Evolutionary conservation across 2,888 invertebrate species (phyloP).

Genomic region (Polyommatus iphigenia): DNA sequence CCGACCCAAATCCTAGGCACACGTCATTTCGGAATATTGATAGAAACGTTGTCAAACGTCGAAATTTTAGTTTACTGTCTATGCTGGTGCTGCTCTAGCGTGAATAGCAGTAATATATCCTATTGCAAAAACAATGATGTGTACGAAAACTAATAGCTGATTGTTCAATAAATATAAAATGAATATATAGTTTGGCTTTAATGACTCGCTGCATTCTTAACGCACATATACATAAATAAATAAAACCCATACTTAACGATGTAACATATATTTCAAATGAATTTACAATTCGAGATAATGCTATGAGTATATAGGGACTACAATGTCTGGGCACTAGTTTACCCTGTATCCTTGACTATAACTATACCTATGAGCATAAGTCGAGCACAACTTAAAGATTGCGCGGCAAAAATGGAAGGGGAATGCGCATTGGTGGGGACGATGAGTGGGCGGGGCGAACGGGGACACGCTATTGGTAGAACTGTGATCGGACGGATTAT

Average conservation of each 20-base stretch:
- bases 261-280: conserved; percentile 78
- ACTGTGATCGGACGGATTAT: neutral
- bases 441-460: too few relatives aligned
- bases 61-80: too few relatives aligned
- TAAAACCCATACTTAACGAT: conserved; percentile 74
- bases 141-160: too few relatives aligned
- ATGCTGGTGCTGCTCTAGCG: too few relatives aligned
- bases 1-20: too few relatives aligned
- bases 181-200: too few relatives aligned
- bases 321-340: conserved; percentile 38
- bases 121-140: too few relatives aligned
- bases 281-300: conserved; percentile 65
- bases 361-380: conserved; percentile 37
- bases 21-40: too few relatives aligned
- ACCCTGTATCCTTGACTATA: conserved; percentile 42
- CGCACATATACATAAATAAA: conserved; percentile 53
- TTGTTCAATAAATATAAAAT: too few relatives aligned
- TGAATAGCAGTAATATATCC: too few relatives aligned
- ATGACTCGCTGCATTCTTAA: neutral
- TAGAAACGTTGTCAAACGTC: too few relatives aligned
- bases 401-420: neutral
- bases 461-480: too few relatives aligned
- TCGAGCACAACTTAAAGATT: neutral
- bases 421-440: neutral
- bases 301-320: conserved; percentile 48